A percentile compares a stretch with the other conserved stretches of the same genome.
These are phyloP conservation scores for Gallinago media DNA, from an alignment of 2,113 vertebrate species.

Conservation along the genomic window DNA sequence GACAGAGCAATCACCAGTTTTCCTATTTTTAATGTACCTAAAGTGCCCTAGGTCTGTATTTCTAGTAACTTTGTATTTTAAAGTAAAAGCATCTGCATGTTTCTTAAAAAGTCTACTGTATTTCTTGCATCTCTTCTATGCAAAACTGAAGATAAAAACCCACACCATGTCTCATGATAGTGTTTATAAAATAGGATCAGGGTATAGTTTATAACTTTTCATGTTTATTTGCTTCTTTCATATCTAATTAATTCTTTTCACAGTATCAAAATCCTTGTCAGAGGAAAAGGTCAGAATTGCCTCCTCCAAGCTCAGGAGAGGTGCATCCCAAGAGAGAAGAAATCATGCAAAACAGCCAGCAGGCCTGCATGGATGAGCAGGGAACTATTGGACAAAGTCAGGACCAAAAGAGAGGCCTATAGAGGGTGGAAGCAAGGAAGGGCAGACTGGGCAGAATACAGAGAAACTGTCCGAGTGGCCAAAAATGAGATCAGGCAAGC, in stretches of 20 bases:
- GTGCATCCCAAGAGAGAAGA: too few relatives aligned
- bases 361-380: too few relatives aligned
- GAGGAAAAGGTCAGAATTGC: neutral
- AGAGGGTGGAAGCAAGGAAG: too few relatives aligned
- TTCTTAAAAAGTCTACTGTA: neutral
- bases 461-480: too few relatives aligned
- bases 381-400: too few relatives aligned
- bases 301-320: too few relatives aligned
- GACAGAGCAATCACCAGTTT: neutral
- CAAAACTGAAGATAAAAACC: neutral
- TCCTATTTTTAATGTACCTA: conserved; percentile 35
- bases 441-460: too few relatives aligned
- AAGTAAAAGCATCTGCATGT: neutral
- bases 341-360: too few relatives aligned
- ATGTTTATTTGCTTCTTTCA: neutral
- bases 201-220: neutral
- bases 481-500: too few relatives aligned
- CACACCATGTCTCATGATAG: fast-evolving
- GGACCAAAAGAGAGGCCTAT: too few relatives aligned
- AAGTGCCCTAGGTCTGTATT: conserved; percentile 51
- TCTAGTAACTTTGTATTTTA: conserved; percentile 56
- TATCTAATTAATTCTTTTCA: neutral
- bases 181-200: neutral
- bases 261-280: neutral
- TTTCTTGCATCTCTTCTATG: neutral